Evolutionary conservation across 2,888 invertebrate species (phyloP), one percentile per base, ranked within the genome.

Genomic region (Alentia gelatinosa): DNA sequence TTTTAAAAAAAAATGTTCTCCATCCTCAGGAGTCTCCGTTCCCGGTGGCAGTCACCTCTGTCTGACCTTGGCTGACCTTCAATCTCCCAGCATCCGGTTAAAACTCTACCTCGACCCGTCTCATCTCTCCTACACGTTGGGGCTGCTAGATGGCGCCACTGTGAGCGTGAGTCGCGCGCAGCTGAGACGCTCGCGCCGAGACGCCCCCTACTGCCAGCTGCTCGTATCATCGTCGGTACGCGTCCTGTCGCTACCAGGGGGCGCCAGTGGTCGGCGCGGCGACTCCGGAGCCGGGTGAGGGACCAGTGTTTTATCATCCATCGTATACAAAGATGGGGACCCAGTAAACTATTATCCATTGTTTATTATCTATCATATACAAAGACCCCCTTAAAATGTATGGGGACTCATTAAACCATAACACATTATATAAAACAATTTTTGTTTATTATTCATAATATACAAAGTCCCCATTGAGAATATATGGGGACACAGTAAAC

Each of bases 71-170:
- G 50, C 86, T 7, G 86, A 86, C 50, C 3, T 47, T 23, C n/a
- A 50, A 9, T 23, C 4, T n/a, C 86, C 86, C 15, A 12, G 30
- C 12, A 47, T 47, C 30, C 42, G 47, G 42, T 33, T 86, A 3
- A 42, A 86, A 19, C 86, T 86, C 47, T 86, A 86, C 86, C 33
- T 86, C 30, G 30, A 86, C 86, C 50, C 50, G 47, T 50, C 47
- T 0, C 42, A 86, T 33, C 19, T 86, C 33, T 86, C 86, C 23
- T 86, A 86, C 86, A 42, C 86, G 26, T 47, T 86, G 3, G 86
- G 86, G 26, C 86, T 86, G 33, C 86, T 86, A 86, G 86, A 86
- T 1, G 86, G 86, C 86, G 86, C 86, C 19, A 86, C 86, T 3
- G 47, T 86, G 47, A 50, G 33, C 26, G 86, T 86, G 86, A 42